phyloP scores from a whole-genome alignment of 2,888 invertebrate species.

The Chironomus riparius region DNA sequence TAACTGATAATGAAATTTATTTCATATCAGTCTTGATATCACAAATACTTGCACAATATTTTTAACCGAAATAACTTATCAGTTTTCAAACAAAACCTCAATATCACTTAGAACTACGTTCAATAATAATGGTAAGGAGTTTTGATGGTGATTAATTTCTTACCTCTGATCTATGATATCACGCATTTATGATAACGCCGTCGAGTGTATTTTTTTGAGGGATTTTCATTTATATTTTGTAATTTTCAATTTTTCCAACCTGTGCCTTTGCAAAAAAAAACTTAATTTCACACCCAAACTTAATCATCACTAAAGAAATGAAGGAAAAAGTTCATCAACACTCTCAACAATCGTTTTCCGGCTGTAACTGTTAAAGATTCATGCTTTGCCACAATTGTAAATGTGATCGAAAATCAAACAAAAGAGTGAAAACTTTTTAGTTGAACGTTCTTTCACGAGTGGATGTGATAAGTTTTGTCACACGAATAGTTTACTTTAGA shows the following conservation, averaged over 20 bases:
- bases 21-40: not conserved
- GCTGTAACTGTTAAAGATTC: not conserved
- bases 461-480: no score
- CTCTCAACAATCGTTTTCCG: constrained; percentile 5
- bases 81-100: constrained; percentile 21
- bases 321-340: constrained; percentile 4
- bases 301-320: no score
- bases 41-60: not conserved
- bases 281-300: no score
- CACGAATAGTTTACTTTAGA: no score
- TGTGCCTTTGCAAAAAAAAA: no score
- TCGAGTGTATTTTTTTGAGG: no score
- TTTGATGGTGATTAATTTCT: not conserved
- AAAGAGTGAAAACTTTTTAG: not conserved
- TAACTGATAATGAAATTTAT: constrained; percentile 16
- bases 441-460: not conserved
- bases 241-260: no score
- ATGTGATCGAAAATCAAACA: not conserved
- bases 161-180: not conserved
- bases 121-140: not conserved
- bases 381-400: not conserved
- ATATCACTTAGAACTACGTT: not conserved
- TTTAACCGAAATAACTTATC: constrained; percentile 8
- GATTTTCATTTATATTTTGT: no score
- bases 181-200: no score